A percentile compares a stretch with the other conserved stretches of the same genome.
Conservation (phyloP, 2,113 vertebrate genomes). For the Oreochromis tanganicae region DNA sequence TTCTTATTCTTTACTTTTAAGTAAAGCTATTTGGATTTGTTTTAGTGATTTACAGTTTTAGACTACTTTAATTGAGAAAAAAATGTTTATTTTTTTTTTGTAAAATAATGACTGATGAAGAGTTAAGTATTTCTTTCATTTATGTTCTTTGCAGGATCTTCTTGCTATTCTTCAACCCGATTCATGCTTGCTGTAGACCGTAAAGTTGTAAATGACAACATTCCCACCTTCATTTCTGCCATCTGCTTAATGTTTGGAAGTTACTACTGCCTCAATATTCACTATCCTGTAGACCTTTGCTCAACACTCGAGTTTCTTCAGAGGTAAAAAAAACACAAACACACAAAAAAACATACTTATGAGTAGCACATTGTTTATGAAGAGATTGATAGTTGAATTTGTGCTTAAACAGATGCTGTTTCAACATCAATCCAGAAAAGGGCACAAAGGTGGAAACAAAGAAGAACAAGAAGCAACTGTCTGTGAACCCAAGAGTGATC, state of each 20-base stretch:
- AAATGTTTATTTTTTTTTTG: background rate
- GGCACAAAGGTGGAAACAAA: background rate
- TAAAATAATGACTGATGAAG: background rate
- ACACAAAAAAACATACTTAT: background rate
- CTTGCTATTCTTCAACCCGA: background rate
- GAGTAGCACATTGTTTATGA: background rate
- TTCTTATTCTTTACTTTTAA: background rate
- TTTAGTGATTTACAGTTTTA: background rate
- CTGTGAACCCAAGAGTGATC: background rate
- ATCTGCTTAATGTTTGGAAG: background rate
- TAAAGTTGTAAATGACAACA: background rate
- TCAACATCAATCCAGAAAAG: background rate
- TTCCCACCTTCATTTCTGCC: background rate
- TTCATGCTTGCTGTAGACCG: background rate
- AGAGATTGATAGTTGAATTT: background rate
- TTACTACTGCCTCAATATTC: background rate
- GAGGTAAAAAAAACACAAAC: background rate
- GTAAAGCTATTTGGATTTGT: background rate
- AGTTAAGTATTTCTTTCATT: background rate
- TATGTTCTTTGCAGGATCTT: background rate
- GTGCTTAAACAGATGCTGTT: background rate
- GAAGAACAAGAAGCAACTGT: background rate
- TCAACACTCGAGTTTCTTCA: background rate
- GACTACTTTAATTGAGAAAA: background rate
- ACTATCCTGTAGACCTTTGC: background rate